A percentile compares a stretch with the other conserved stretches of the same genome.
phyloP scores from a whole-genome alignment of 2,113 vertebrate species.

The Hemicordylus capensis region DNA sequence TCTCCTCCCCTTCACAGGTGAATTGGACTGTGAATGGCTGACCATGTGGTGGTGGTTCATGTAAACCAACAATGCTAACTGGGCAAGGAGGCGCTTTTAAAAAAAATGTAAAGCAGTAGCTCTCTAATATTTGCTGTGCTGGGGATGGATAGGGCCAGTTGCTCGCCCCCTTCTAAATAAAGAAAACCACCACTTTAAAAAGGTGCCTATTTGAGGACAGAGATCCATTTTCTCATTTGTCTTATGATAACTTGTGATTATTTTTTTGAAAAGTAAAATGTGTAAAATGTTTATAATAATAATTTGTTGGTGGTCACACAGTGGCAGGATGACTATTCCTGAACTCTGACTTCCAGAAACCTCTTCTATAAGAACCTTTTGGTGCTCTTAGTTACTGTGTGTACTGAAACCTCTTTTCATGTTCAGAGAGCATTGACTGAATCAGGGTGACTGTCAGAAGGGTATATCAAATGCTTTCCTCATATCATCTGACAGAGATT shows the following conservation, averaged over 20 bases:
- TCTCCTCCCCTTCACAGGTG: neutral
- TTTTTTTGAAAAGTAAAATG: too few relatives aligned
- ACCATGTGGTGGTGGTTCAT: neutral
- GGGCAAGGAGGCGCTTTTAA: too few relatives aligned
- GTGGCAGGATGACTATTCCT: neutral
- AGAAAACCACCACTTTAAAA: too few relatives aligned
- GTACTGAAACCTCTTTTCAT: neutral
- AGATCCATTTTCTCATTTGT: too few relatives aligned
- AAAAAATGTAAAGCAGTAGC: too few relatives aligned
- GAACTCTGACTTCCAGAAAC: neutral
- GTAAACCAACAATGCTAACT: too few relatives aligned
- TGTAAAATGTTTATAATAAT: too few relatives aligned
- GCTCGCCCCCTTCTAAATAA: too few relatives aligned
- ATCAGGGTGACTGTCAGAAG: neutral
- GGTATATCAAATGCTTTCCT: neutral
- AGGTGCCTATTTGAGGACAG: too few relatives aligned
- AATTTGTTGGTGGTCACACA: neutral
- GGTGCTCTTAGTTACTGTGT: neutral
- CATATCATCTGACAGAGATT: neutral
- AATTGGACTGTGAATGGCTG: neutral
- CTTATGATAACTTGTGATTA: too few relatives aligned
- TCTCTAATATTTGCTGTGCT: too few relatives aligned
- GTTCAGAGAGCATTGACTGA: neutral
- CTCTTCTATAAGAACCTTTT: neutral
- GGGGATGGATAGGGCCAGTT: too few relatives aligned